Conservation (phyloP, 2,113 vertebrate genomes). For the zebrafish (Danio rerio) region GRCz12tu NC_133188.1:39280001-39280500, state of each 20-base stretch:
- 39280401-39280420: neutral
- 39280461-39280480: neutral
- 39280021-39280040: too few species aligned
- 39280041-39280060: too few species aligned
- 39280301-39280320: conserved; percentile 99
- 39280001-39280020: too few species aligned
- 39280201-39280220: conserved; percentile 96
- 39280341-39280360: conserved; percentile 83
- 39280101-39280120: too few species aligned
- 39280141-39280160: neutral
- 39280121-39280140: too few species aligned
- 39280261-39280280: conserved; percentile 96
- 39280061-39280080: too few species aligned
- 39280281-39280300: conserved; percentile 98
- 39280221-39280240: conserved; percentile 97
- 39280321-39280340: conserved; percentile 98
- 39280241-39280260: conserved; percentile 99
- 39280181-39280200: conserved; percentile 92
- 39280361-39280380: neutral
- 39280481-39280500: too few species aligned
- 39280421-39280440: neutral
- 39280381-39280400: neutral
- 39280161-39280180: neutral
- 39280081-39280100: too few species aligned
- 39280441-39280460: neutral